Conservation (phyloP, 2,888 invertebrate species). For the Drosophila monieri region DNA sequence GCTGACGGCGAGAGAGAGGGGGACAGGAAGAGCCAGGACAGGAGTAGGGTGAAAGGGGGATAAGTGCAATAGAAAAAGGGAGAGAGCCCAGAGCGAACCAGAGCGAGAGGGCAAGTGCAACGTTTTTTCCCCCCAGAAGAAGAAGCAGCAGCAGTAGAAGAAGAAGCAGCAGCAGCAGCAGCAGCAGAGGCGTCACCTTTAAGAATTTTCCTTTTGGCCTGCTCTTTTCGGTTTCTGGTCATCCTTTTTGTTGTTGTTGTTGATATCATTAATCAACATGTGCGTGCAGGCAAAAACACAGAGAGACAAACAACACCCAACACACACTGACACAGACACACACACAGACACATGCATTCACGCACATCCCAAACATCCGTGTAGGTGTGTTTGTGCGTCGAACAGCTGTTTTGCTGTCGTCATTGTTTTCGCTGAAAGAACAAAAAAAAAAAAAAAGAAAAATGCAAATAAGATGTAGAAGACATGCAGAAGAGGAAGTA, state of each 20-base stretch:
- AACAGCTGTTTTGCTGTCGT: conserved; percentile 68
- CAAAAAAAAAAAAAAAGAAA: background rate
- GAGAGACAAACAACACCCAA: conserved; percentile 3
- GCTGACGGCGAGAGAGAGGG: conserved; percentile 26
- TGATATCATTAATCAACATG: conserved; percentile 52
- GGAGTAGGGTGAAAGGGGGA: background rate
- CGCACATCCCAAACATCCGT: conserved; percentile 8
- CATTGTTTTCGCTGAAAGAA: conserved; percentile 30
- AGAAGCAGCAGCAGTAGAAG: conserved; percentile 8
- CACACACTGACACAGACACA: conserved; percentile 3
- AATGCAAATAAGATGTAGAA: conserved; percentile 5
- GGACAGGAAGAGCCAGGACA: background rate
- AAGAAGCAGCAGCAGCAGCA: conserved; percentile 10
- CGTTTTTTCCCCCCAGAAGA: conserved; percentile 7
- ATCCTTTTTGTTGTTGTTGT: conserved; percentile 34
- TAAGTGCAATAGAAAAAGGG: conserved; percentile 41
- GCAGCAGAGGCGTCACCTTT: conserved; percentile 27
- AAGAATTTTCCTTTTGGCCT: conserved; percentile 5
- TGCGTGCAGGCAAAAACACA: conserved; percentile 26
- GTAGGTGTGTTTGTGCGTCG: conserved; percentile 7
- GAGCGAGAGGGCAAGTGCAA: conserved; percentile 35
- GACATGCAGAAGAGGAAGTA: background rate
- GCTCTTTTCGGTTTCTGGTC: conserved; percentile 10
- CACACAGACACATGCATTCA: conserved; percentile 8
- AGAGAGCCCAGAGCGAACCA: conserved; percentile 15